These are phyloP conservation scores for Pampusana beccarii DNA, from an alignment of 2,113 vertebrate species.

Conservation along the genomic window DNA sequence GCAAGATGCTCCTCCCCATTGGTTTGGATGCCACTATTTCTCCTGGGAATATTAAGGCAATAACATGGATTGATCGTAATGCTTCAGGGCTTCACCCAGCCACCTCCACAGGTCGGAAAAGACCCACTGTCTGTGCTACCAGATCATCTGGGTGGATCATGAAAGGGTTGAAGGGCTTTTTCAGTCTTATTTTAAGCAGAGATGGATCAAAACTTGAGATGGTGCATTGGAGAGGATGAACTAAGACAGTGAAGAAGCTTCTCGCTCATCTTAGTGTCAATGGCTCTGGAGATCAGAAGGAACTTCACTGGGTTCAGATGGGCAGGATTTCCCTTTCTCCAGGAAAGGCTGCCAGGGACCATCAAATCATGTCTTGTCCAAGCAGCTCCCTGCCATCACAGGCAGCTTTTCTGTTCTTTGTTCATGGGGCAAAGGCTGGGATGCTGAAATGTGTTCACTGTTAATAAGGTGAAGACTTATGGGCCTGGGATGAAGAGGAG, in stretches of 20 bases:
- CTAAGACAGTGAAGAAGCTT: neutral
- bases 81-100: neutral
- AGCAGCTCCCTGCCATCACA: neutral
- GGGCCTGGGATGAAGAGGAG: neutral
- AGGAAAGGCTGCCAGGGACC: neutral
- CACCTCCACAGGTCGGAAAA: neutral
- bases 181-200: neutral
- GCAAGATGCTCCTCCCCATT: neutral
- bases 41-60: neutral
- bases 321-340: neutral
- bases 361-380: fast-evolving
- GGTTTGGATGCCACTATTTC: too few species aligned
- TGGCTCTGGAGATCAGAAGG: neutral
- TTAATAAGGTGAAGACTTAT: neutral
- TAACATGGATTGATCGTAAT: fast-evolving
- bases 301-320: neutral
- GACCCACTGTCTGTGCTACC: neutral
- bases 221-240: neutral
- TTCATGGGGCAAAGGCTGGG: neutral
- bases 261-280: neutral
- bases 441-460: neutral
- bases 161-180: neutral
- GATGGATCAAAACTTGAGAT: neutral
- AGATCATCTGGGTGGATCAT: neutral
- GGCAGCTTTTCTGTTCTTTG: neutral